Base-by-base conservation (phyloP, 2,113 vertebrate species). In the Prochilodus magdalenae region DNA sequence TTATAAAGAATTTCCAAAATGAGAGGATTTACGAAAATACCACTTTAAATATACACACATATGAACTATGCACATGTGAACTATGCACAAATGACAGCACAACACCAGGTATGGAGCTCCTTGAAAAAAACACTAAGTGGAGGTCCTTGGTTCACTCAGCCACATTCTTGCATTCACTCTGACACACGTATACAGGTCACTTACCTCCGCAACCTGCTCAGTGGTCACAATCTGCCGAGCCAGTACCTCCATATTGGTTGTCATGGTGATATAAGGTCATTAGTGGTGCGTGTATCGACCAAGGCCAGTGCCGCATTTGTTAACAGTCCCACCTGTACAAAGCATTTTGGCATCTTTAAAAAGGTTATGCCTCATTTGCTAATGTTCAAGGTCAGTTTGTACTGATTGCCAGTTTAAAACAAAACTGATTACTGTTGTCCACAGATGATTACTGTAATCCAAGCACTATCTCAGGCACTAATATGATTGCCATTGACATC, bases 131-230 rank as follows among this genome's bases (percentile, higher is more conserved):
- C 40, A 44, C 11, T 44, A 44, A 5, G 40, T 44, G 40, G 40
- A 63, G 24, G 10, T 63, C 26, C 60, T 63, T 29, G 10, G 15
- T 22, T 60, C 20, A 24, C 7, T 60, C 20, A 15, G 11, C 10
- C 18, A 59, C 57, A 26, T 27, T 63, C 60, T 63, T 26, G 10
- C 60, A 29, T 22, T 29, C 60, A 29, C 5, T 51, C 7, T 1
- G 49, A 16, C 36, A 44, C 40, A 8, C 40, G 11, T 1, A 11
- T 10, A 8, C 49, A 51, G 53, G 29, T 49, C 55, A 93, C 96
- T 96, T 93, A 98, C 96, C 96, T 97, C 95, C 93, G 95, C 94
- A 91, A 95, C 94, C 89, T 95, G 95, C 88, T 96, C 94, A 94
- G 94, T 89, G 89, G 94, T 95, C 91, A 94, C 91, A 95, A 95